Evolutionary conservation across 2,888 invertebrate genomes (phyloP).

Genomic region (Myathropa florea): DNA sequence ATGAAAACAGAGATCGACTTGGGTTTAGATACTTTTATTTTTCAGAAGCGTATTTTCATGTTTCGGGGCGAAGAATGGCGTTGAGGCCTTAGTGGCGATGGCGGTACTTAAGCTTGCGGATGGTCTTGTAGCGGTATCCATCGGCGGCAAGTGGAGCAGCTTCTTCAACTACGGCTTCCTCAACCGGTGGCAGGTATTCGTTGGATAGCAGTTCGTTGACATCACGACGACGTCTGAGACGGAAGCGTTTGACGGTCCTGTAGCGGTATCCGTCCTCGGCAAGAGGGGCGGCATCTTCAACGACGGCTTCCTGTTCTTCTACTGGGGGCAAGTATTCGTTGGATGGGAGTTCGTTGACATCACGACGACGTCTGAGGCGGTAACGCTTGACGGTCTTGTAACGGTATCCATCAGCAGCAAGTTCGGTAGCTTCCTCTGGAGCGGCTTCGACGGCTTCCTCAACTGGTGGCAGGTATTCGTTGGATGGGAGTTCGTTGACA

Average conservation of each 20-base stretch:
- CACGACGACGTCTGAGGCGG: conserved; percentile 76
- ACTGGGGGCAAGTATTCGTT: conserved; percentile 75
- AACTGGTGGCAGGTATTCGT: conserved; percentile 52
- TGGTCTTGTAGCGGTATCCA: conserved; percentile 71
- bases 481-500: conserved; percentile 64
- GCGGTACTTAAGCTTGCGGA: conserved; percentile 64
- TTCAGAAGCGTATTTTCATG: conserved; percentile 12
- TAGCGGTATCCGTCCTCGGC: conserved; percentile 54
- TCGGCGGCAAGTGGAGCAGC: conserved; percentile 70
- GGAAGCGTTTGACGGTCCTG: conserved; percentile 42
- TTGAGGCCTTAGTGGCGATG: conserved; percentile 67
- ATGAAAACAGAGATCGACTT: not conserved
- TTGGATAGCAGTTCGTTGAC: conserved; percentile 72
- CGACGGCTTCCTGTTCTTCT: conserved; percentile 40
- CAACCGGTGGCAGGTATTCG: not conserved
- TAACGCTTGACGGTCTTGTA: conserved; percentile 76
- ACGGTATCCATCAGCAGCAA: conserved; percentile 76
- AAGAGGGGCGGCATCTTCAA: not conserved
- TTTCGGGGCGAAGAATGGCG: not conserved
- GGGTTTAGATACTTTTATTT: not conserved
- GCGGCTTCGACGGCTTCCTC: conserved; percentile 14
- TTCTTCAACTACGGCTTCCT: conserved; percentile 64
- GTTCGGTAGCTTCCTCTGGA: conserved; percentile 28
- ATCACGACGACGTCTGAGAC: conserved; percentile 73
- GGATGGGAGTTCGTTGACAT: conserved; percentile 75